A percentile compares a stretch with the other conserved stretches of the same genome.
These are phyloP conservation scores for Cantharis rustica DNA, from an alignment of 2,888 invertebrate genomes.

Conservation along the genomic window DNA sequence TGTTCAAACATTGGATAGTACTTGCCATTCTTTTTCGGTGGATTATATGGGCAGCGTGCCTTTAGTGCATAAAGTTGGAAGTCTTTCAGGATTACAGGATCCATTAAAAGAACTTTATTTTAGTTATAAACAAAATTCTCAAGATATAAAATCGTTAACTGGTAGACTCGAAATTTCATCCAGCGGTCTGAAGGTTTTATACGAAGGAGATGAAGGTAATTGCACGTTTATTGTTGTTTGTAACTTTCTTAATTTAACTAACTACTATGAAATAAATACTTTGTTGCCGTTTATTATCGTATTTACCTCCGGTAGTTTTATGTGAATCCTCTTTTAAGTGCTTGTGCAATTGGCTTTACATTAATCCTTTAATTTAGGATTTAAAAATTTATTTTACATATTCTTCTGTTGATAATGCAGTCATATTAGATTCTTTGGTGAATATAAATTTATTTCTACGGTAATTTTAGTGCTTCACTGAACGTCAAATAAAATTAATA, in stretches of 20 bases:
- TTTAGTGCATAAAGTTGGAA: conserved; percentile 78
- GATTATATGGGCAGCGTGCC: conserved; percentile 84
- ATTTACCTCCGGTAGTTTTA: neutral
- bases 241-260: no score
- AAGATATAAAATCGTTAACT: conserved; percentile 60
- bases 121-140: conserved; percentile 62
- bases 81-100: conserved; percentile 79
- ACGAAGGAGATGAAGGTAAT: conserved; percentile 63
- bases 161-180: conserved; percentile 71
- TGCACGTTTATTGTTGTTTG: neutral
- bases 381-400: no score
- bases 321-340: neutral
- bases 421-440: no score
- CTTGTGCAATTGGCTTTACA: neutral
- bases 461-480: no score
- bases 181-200: conserved; percentile 74
- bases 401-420: no score
- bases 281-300: neutral
- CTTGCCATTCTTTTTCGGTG: conserved; percentile 64
- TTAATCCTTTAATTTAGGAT: no score
- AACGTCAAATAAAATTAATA: no score
- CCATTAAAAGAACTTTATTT: conserved; percentile 78
- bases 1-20: conserved; percentile 60
- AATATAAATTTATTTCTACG: no score
- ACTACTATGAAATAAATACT: no score